Conservation (phyloP, 2,113 vertebrate species). For the Picathartes gymnocephalus region DNA sequence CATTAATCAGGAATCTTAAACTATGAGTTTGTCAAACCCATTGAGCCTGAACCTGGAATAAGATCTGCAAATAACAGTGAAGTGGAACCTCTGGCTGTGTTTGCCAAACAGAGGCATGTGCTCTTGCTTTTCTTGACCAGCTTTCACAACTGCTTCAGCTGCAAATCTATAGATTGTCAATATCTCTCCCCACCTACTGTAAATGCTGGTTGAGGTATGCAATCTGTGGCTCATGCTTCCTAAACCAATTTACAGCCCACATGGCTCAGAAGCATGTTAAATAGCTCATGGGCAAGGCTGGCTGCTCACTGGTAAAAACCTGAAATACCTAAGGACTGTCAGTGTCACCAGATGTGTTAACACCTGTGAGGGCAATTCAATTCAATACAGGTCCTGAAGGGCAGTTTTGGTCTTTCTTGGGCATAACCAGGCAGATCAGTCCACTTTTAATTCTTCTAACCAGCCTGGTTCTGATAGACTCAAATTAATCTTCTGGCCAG, state of each 20-base stretch:
- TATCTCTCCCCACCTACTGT: no score
- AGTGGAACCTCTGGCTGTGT: neutral
- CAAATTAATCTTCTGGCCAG: neutral
- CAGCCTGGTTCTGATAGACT: neutral
- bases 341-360: neutral
- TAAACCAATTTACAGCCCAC: neutral
- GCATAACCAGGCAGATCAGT: neutral
- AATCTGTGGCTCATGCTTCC: neutral
- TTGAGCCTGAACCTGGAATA: neutral
- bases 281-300: neutral
- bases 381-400: neutral
- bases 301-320: neutral
- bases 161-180: neutral
- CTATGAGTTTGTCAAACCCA: neutral
- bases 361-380: neutral
- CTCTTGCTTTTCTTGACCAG: neutral
- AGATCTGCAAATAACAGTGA: neutral
- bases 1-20: slow-evolving; percentile 6
- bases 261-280: neutral
- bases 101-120: neutral
- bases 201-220: no score
- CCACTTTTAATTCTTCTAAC: neutral
- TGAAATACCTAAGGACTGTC: neutral
- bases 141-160: neutral
- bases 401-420: neutral